Evolutionary conservation across 2,113 vertebrate genomes (phyloP).

Genomic region (Periophthalmus modestus): DNA sequence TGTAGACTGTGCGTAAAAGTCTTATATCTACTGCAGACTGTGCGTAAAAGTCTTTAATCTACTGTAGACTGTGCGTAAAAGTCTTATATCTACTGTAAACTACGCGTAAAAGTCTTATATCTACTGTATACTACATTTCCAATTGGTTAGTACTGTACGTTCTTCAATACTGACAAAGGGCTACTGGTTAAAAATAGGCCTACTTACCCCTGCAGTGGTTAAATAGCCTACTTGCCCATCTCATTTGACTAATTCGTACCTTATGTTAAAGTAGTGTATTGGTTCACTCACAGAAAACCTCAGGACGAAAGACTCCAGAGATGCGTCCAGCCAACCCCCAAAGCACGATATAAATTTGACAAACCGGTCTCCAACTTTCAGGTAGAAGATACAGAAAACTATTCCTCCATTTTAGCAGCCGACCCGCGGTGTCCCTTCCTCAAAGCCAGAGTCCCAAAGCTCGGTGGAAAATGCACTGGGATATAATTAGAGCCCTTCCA

Average conservation of each 20-base stretch:
- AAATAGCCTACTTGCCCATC: too few species aligned
- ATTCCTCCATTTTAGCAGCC: constrained; percentile 10
- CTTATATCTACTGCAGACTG: too few species aligned
- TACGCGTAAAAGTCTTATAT: too few species aligned
- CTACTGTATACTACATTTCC: too few species aligned
- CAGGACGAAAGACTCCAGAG: constrained; percentile 20
- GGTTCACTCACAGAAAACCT: constrained; percentile 30
- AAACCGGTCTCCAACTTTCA: not conserved
- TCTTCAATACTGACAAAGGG: not conserved
- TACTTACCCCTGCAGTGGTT: too few species aligned
- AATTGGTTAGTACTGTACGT: not conserved
- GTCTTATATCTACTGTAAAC: not conserved
- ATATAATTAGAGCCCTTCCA: constrained; percentile 63
- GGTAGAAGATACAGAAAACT: not conserved
- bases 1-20: constrained; percentile 26
- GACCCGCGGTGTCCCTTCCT: not conserved
- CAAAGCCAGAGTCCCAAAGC: constrained; percentile 3
- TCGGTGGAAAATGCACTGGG: not conserved
- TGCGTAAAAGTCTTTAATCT: too few species aligned
- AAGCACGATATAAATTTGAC: constrained; percentile 5
- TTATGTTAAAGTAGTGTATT: not conserved
- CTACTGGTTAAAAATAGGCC: not conserved
- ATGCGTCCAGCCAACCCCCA: not conserved
- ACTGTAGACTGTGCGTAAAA: constrained; percentile 34
- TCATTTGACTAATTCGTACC: not conserved